These are phyloP conservation scores for Hafferia zeledoni DNA, from an alignment of 2,797 vertebrate species.

Conservation along the genomic window DNA sequence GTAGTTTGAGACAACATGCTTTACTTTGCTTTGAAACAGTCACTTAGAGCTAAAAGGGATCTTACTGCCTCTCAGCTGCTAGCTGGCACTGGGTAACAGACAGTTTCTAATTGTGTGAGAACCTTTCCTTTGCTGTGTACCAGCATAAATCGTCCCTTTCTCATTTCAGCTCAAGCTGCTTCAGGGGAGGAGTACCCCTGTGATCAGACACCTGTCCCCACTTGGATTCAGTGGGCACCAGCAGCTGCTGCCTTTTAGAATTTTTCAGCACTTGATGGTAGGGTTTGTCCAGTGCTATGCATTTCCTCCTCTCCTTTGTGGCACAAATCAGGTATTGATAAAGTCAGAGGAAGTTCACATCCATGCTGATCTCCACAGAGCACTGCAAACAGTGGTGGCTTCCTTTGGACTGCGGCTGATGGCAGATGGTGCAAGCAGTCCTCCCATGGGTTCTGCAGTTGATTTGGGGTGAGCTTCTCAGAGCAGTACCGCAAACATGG, in stretches of 20 bases:
- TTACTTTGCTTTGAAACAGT: not conserved
- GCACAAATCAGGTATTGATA: not conserved
- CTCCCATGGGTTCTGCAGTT: not conserved
- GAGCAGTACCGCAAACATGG: not conserved
- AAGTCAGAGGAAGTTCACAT: not conserved
- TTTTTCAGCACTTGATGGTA: no score
- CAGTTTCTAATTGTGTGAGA: not conserved
- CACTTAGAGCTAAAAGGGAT: not conserved
- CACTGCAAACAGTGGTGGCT: not conserved
- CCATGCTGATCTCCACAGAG: not conserved
- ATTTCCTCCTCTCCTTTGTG: not conserved
- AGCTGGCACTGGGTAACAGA: not conserved
- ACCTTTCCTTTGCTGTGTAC: not conserved
- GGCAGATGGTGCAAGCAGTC: not conserved
- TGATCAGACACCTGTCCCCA: not conserved
- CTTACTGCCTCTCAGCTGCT: not conserved
- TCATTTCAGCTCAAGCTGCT: not conserved
- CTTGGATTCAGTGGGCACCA: not conserved
- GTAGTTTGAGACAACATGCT: not conserved
- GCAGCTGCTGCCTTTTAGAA: not conserved
- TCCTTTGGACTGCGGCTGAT: not conserved
- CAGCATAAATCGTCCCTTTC: not conserved
- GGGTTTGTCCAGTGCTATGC: not conserved
- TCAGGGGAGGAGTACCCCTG: not conserved
- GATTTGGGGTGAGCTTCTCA: not conserved